Conservation (phyloP, 2,888 invertebrate genomes). For the Ectobius pallidus region DNA sequence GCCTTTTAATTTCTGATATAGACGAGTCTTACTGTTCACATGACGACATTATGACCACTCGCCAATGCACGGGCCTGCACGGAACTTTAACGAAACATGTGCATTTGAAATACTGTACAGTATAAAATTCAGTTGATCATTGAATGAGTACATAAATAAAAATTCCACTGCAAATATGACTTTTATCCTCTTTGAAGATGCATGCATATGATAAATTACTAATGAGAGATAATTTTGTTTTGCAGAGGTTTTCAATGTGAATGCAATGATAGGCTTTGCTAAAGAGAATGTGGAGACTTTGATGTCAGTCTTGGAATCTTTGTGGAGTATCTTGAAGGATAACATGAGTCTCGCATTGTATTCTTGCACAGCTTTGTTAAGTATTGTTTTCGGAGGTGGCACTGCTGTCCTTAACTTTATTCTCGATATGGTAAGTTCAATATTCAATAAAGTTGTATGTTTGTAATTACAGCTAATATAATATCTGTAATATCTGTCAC, state of each 20-base stretch:
- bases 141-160: too few species aligned
- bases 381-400: conserved; percentile 85
- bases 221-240: too few species aligned
- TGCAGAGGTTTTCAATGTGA: conserved; percentile 72
- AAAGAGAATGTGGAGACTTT: conserved; percentile 91
- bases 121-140: too few species aligned
- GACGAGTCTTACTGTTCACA: too few species aligned
- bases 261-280: conserved; percentile 78
- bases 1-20: too few species aligned
- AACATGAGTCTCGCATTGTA: conserved; percentile 87
- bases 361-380: conserved; percentile 84
- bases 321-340: conserved; percentile 91
- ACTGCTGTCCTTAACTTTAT: conserved; percentile 88
- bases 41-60: too few species aligned
- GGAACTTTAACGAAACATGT: too few species aligned
- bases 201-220: too few species aligned
- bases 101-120: too few species aligned
- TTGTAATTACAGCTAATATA: background rate
- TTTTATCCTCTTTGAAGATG: too few species aligned
- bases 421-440: conserved; percentile 74
- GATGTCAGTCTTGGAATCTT: conserved; percentile 81
- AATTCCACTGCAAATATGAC: too few species aligned
- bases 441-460: background rate
- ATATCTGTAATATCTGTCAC: background rate
- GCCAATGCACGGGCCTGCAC: too few species aligned